Conservation (phyloP, 2,888 invertebrate species). For the Hermodice carunculata region DNA sequence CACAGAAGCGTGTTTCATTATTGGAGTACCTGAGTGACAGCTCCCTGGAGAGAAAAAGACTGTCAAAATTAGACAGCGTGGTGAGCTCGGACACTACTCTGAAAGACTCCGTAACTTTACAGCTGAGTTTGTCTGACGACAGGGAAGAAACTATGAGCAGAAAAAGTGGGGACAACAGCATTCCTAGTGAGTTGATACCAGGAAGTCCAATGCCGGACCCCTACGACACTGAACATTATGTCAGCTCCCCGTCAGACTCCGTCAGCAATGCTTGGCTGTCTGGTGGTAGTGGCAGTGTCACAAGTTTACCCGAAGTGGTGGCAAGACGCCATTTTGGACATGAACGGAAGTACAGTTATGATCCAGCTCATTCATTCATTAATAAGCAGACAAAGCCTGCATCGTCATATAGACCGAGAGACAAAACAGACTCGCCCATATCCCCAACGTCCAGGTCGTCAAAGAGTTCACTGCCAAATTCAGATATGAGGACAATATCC, state of each 20-base stretch:
- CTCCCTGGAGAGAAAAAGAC: no score
- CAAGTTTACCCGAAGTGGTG: conserved; percentile 23
- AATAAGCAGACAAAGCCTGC: no score
- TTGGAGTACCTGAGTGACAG: conserved; percentile 17
- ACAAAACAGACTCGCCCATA: background rate
- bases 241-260: conserved; percentile 31
- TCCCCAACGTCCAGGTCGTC: no score
- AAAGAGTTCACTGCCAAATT: background rate
- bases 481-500: conserved; percentile 11
- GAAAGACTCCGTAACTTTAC: conserved; percentile 2
- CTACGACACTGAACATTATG: conserved; percentile 38
- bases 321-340: conserved; percentile 14
- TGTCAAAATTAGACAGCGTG: background rate
- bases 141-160: background rate
- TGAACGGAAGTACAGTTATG: conserved; percentile 33
- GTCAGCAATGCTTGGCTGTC: conserved; percentile 10
- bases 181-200: conserved; percentile 33
- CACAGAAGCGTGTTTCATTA: conserved; percentile 3
- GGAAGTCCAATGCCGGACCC: conserved; percentile 37
- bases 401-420: no score
- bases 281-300: conserved; percentile 21
- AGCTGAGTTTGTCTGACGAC: background rate
- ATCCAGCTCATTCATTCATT: no score
- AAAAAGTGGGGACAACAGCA: background rate
- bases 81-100: conserved; percentile 12